Percentiles rank a stretch among this genome's conserved stretches.
These are phyloP conservation scores for Apeltes quadracus DNA, from an alignment of 2,113 vertebrate species.

Conservation along the genomic window DNA sequence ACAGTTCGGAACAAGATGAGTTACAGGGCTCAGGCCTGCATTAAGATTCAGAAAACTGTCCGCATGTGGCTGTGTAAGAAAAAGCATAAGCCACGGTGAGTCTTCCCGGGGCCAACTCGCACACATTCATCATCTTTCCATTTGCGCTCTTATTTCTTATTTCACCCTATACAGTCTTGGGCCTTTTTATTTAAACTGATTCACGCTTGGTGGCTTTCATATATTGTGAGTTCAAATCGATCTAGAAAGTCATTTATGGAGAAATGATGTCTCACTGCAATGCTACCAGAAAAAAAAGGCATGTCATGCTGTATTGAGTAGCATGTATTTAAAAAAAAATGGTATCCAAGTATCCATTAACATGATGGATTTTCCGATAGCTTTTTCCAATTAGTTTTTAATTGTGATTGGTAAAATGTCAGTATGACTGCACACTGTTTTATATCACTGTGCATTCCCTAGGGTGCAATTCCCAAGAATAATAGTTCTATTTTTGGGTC, in stretches of 20 bases:
- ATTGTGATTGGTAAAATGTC: conserved; percentile 23
- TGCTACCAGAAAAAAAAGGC: conserved; percentile 10
- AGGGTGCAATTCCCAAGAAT: neutral
- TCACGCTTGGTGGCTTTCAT: conserved; percentile 40
- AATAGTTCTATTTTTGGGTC: neutral
- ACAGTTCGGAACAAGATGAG: conserved; percentile 96
- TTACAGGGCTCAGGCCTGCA: conserved; percentile 92
- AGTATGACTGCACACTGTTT: conserved; percentile 4
- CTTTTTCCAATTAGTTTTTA: conserved; percentile 10
- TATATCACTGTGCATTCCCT: neutral
- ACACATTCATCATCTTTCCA: conserved; percentile 2
- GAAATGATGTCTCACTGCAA: conserved; percentile 39
- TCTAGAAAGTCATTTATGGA: conserved; percentile 43
- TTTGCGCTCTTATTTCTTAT: conserved; percentile 8
- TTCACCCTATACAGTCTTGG: neutral
- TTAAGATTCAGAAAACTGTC: conserved; percentile 97
- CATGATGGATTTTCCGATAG: conserved; percentile 35
- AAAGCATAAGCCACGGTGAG: conserved; percentile 96
- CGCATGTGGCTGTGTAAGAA: conserved; percentile 98
- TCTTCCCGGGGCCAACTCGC: conserved; percentile 10
- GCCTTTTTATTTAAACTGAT: conserved; percentile 36
- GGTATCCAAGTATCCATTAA: conserved; percentile 26
- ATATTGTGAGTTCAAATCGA: conserved; percentile 47
- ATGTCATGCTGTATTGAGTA: conserved; percentile 7
- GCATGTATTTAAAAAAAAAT: conserved; percentile 25